These are phyloP conservation scores for Cercopithecus petaurista DNA, from an alignment of 2,797 vertebrate genomes.

Conservation along the genomic window DNA sequence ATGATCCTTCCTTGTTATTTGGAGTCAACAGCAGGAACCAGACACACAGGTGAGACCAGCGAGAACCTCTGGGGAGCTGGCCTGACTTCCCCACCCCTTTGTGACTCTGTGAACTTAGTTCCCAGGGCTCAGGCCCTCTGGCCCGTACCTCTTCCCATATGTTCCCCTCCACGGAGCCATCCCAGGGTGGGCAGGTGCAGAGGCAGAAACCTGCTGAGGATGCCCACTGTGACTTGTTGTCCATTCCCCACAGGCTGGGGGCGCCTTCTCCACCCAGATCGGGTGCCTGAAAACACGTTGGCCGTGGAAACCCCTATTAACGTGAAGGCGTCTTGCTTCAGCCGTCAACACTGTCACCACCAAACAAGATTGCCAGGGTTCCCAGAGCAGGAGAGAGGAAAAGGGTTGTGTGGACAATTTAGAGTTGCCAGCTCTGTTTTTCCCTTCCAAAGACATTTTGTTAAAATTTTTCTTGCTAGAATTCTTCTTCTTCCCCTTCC, in stretches of 20 bases:
- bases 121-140: neutral
- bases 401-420: neutral
- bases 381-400: fast-evolving
- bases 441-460: neutral
- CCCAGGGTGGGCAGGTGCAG: fast-evolving
- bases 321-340: fast-evolving
- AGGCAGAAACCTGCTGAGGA: neutral
- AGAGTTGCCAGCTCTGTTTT: neutral
- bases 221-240: fast-evolving
- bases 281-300: neutral
- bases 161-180: neutral
- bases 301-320: no score
- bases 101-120: neutral
- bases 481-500: no score
- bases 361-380: fast-evolving
- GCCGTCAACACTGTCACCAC: fast-evolving
- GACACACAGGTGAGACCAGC: neutral
- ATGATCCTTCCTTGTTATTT: neutral
- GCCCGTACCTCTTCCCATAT: fast-evolving
- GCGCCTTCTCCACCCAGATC: neutral
- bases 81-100: fast-evolving
- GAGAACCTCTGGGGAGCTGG: neutral
- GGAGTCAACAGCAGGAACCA: neutral
- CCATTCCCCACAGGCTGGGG: neutral
- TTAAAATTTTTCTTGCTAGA: neutral